These are phyloP conservation scores for Hemiscyllium ocellatum DNA, from an alignment of 2,113 vertebrate species.

Conservation along the genomic window DNA sequence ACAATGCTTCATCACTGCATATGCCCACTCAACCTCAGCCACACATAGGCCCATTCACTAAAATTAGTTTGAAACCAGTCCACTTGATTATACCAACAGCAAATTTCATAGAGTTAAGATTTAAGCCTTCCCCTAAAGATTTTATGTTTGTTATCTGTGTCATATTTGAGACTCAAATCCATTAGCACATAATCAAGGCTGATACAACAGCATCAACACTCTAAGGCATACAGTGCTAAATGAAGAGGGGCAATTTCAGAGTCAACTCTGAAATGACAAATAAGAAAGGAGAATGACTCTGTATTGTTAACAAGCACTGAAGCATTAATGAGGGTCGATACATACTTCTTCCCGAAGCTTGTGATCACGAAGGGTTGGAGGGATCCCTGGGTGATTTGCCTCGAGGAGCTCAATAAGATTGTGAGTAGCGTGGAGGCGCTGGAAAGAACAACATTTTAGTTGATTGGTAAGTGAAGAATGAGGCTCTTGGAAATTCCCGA, in stretches of 20 bases:
- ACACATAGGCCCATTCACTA: neutral
- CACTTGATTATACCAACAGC: neutral
- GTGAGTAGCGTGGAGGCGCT: slow-evolving; percentile 96
- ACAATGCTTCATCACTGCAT: neutral
- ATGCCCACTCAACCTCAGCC: neutral
- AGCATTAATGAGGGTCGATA: neutral
- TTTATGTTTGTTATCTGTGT: neutral
- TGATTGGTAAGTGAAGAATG: neutral
- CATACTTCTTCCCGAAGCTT: slow-evolving; percentile 84
- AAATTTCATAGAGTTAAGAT: neutral
- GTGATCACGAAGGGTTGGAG: slow-evolving; percentile 84
- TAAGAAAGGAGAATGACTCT: neutral
- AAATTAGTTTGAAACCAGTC: neutral
- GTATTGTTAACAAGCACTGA: neutral
- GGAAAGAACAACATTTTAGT: slow-evolving; percentile 41
- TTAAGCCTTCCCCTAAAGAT: neutral
- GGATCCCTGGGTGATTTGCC: slow-evolving; percentile 84
- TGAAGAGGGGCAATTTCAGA: neutral
- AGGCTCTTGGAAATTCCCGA: neutral
- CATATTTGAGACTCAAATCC: neutral
- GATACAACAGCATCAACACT: neutral
- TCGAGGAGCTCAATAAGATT: slow-evolving; percentile 85
- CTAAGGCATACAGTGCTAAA: neutral
- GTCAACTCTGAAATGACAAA: neutral
- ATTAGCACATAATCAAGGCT: neutral